phyloP scores from a whole-genome alignment of 2,888 invertebrate genomes.

The Harpagoxenus sublaevis region DNA sequence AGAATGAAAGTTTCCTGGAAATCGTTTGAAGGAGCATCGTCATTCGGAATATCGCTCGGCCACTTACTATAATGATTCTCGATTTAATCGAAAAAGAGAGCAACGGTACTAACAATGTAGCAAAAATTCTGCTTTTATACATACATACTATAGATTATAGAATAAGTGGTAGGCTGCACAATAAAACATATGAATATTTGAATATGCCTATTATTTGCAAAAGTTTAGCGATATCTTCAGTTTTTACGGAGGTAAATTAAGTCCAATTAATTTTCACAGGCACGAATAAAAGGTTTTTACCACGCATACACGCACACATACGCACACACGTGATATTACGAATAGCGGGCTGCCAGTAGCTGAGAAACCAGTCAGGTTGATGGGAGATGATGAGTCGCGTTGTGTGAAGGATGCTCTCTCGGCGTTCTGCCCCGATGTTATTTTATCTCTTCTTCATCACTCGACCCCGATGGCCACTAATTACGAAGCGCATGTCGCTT shows the following conservation, averaged over 20 bases:
- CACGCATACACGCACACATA: neutral
- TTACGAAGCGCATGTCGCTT: slow-evolving; percentile 81
- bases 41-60: slow-evolving; percentile 4
- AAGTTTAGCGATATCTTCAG: slow-evolving; percentile 11
- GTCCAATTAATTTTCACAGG: slow-evolving; percentile 10
- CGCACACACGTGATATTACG: slow-evolving; percentile 42
- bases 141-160: neutral
- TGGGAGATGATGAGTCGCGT: slow-evolving; percentile 64
- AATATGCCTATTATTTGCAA: neutral
- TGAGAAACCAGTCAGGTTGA: slow-evolving; percentile 67
- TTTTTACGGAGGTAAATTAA: neutral
- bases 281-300: neutral
- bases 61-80: neutral
- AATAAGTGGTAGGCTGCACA: neutral
- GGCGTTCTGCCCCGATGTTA: slow-evolving; percentile 37
- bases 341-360: slow-evolving; percentile 63
- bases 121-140: neutral
- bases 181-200: neutral
- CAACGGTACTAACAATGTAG: neutral
- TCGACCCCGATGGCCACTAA: slow-evolving; percentile 75
- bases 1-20: slow-evolving; percentile 36
- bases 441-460: slow-evolving; percentile 70
- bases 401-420: slow-evolving; percentile 63
- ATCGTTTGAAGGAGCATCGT: slow-evolving; percentile 26
- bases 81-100: slow-evolving; percentile 1